Evolutionary conservation across 2,797 vertebrate genomes (phyloP), one percentile per base, ranked within the genome.

Genomic region (Sylvilagus floridanus): DNA sequence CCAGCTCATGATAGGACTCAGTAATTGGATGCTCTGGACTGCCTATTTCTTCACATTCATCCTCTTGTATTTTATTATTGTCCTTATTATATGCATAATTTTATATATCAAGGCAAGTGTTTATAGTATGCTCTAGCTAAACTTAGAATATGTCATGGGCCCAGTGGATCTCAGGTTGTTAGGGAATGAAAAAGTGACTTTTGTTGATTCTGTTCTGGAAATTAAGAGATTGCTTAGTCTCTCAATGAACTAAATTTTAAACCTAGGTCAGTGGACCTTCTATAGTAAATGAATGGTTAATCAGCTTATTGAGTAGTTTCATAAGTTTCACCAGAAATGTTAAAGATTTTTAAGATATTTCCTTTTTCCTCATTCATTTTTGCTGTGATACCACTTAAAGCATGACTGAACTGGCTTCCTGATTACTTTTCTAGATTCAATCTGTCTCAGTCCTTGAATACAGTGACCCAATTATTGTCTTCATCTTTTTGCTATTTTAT

Each of bases 1-100:
- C 98, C 99, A 99, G 99, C 99, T 99, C 96, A 99, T 99, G 99
- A 99, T 99, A 99, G 99, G 99, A 79, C 99, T 99, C 98, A 99
- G 99, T 97, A 99, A 99, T 97, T 99, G 99, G 99, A 98, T 99
- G 84, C 99, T 99, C 97, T 99, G 99, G 99, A 98, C 97, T 0
- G 99, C 99, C 97, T 99, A 99, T 99, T 99, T 99, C 98, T 98
- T 99, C 96, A 99, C 99, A 98, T 99, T 99, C 98, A 98, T 99
- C 96, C 97, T 99, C 95, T 99, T 99, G 96, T 98, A 99, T 89
- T 98, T 99, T 95, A 98, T 99, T 95, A 99, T 99, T 0, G 97
- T 99, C 87, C 98, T 99, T 96, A 98, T 99, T 1, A 98, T 99
- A 91, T 99, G 99, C 0, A 12, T 99, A 90, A 98, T 99, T 91